Percentiles rank a stretch among this genome's conserved stretches.
Evolutionary conservation across 2,113 vertebrate genomes (phyloP).

Genomic region (Cacatua alba): DNA sequence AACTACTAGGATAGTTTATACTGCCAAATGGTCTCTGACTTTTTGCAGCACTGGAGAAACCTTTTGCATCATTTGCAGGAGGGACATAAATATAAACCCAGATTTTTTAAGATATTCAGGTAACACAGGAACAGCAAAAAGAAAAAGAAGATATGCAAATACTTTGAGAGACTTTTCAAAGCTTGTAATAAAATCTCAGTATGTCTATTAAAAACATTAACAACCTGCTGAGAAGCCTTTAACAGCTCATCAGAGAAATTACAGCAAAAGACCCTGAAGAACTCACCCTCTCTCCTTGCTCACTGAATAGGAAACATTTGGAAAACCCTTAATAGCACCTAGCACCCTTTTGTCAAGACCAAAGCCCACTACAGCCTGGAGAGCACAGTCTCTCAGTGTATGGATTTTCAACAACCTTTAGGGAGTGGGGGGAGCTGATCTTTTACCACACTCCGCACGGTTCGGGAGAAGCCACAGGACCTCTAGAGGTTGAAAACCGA

Average conservation of each 20-base stretch:
- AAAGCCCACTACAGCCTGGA: neutral
- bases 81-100: neutral
- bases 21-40: neutral
- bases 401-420: accelerated
- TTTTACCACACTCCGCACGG: neutral
- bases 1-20: neutral
- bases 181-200: neutral
- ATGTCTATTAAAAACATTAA: neutral
- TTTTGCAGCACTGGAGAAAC: neutral
- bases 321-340: neutral
- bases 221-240: neutral
- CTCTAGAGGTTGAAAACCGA: neutral
- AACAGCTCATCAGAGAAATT: neutral
- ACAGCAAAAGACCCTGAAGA: neutral
- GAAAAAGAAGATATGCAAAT: neutral
- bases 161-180: neutral
- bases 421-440: neutral
- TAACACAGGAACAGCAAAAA: neutral
- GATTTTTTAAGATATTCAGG: neutral
- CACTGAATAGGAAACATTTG: neutral
- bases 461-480: neutral
- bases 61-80: neutral
- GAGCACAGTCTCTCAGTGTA: neutral
- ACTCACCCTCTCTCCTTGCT: neutral
- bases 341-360: neutral